Base-by-base conservation (phyloP, 1,140 invertebrate species). In the Luehdorfia chinensis region DNA sequence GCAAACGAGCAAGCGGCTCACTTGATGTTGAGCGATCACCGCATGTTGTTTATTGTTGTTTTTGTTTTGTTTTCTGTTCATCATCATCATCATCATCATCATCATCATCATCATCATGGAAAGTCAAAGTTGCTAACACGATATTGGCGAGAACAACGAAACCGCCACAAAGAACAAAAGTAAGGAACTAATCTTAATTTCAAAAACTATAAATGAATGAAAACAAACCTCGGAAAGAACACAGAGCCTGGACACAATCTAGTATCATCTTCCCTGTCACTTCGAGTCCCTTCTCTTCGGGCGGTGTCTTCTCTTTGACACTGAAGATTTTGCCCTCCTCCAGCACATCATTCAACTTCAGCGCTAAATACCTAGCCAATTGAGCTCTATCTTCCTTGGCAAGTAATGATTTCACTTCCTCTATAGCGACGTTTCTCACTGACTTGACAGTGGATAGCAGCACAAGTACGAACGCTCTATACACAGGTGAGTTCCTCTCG, bases 181-280 rank as follows among this genome's bases (percentile, higher is more conserved):
- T n/a, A n/a, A n/a, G n/a, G n/a, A n/a, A n/a, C n/a, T n/a, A n/a
- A n/a, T n/a, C n/a, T n/a, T n/a, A n/a, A n/a, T n/a, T n/a, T n/a
- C n/a, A n/a, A n/a, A n/a, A n/a, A n/a, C n/a, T n/a, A n/a, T n/a
- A n/a, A n/a, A n/a, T n/a, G n/a, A n/a, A n/a, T n/a, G 19, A 21
- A 21, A 21, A 27, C 60, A 72, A 41, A 78, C 80, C 79, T 60
- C 53, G 84, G 49, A 62, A 83, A 6, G 88, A 87, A 72, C 89
- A 90, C 25, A 90, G 47, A 0, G 87, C 84, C 19, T 75, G 80
- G 43, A 90, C 68, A 67, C 83, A 86, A 41, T 90, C 87, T 7
- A 83, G 46, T 36, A 88, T 80, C 57, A 86, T 83, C 66, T 87
- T 88, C 27, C 84, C 87, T 0, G 76, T 80, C 1, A 88, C 67